Evolutionary conservation across 2,888 invertebrate species (phyloP).

Genomic region (Lasius platythorax): DNA sequence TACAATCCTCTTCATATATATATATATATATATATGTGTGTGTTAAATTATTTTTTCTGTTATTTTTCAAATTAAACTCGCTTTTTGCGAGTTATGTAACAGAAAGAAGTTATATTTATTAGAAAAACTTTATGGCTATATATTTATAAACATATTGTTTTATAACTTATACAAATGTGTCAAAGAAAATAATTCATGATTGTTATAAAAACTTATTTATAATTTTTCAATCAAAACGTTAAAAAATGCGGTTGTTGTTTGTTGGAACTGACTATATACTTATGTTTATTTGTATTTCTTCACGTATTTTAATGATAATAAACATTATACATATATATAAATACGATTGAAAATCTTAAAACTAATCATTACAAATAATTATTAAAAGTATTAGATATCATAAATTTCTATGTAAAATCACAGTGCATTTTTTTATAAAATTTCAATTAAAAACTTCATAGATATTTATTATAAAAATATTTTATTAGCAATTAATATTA

Average conservation of each 20-base stretch:
- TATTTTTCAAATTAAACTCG: slow-evolving; percentile 11
- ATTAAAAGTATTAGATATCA: neutral
- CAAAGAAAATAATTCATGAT: slow-evolving; percentile 45
- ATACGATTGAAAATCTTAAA: slow-evolving; percentile 48
- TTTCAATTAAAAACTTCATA: slow-evolving; percentile 51
- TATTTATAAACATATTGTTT: slow-evolving; percentile 52
- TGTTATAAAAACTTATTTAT: slow-evolving; percentile 53
- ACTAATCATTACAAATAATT: slow-evolving; percentile 48
- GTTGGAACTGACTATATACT: slow-evolving; percentile 39
- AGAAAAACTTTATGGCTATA: neutral
- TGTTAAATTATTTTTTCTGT: slow-evolving; percentile 14
- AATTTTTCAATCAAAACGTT: slow-evolving; percentile 41
- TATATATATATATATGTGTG: neutral
- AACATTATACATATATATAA: slow-evolving; percentile 27
- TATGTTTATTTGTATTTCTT: slow-evolving; percentile 62
- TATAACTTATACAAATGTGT: slow-evolving; percentile 52
- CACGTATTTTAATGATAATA: slow-evolving; percentile 48
- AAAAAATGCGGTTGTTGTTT: slow-evolving; percentile 54
- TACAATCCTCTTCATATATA: slow-evolving; percentile 65
- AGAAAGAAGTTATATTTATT: slow-evolving; percentile 25
- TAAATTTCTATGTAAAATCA: neutral
- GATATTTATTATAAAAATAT: slow-evolving; percentile 42
- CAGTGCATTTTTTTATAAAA: neutral
- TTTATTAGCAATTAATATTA: slow-evolving; percentile 47
- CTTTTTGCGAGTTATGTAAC: neutral